These are phyloP conservation scores for Strigops habroptila DNA, from an alignment of 2,113 vertebrate species.

Conservation along the genomic window DNA sequence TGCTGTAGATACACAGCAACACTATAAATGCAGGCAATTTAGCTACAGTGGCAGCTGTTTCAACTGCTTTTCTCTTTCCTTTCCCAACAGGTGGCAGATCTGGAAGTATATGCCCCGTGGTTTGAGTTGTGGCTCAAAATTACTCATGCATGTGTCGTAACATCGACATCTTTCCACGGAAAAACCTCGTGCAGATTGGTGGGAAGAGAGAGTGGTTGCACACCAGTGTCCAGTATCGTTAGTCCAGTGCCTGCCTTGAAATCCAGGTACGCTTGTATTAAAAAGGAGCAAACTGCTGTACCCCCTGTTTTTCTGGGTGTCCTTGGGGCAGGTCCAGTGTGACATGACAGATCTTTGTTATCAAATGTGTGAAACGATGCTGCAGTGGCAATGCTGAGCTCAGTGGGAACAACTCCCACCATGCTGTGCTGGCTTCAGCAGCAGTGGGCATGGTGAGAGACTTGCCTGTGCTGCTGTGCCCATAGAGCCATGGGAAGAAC, in stretches of 20 bases:
- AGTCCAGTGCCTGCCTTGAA: not conserved
- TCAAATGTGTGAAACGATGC: not conserved
- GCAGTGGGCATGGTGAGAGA: not conserved
- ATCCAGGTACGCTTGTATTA: not conserved
- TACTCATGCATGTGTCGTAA: not conserved
- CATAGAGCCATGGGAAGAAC: not conserved
- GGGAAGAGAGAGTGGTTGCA: not conserved
- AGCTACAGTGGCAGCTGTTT: not conserved
- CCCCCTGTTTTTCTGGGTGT: not conserved
- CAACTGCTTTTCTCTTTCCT: not conserved
- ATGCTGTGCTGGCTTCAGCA: accelerated
- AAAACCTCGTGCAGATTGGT: not conserved
- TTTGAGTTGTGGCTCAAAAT: not conserved
- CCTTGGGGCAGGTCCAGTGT: not conserved
- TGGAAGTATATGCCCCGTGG: not conserved
- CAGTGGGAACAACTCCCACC: not conserved
- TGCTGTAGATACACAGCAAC: not conserved
- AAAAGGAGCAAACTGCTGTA: not conserved
- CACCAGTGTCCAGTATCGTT: not conserved
- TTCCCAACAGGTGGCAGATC: not conserved
- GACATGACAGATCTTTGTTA: not conserved
- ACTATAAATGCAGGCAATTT: not conserved
- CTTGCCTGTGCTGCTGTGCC: not conserved
- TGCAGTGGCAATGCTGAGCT: not conserved
- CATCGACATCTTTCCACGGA: not conserved